phyloP scores from a whole-genome alignment of 2,888 invertebrate genomes.

The Zhuqinia jingwanae region DNA sequence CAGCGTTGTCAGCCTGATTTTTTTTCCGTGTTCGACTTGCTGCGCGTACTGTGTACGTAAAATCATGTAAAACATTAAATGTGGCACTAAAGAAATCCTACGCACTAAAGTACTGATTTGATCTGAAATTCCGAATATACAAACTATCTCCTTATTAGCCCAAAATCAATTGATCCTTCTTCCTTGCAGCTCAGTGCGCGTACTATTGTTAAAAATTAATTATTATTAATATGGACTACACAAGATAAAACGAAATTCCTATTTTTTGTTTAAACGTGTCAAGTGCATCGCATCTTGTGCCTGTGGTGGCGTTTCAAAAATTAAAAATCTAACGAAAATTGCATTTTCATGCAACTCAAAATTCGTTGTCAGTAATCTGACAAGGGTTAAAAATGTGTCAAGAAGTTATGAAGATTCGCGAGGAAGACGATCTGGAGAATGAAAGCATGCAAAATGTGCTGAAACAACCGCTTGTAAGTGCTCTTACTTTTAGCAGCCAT shows the following conservation, averaged over 20 bases:
- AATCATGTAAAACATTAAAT: constrained; percentile 29
- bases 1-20: constrained; percentile 34
- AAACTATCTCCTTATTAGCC: background rate
- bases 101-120: no score
- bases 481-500: no score
- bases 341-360: background rate
- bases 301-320: no score
- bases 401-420: constrained; percentile 60
- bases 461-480: constrained; percentile 64
- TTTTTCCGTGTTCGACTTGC: constrained; percentile 59
- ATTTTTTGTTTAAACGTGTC: no score
- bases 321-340: background rate
- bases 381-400: constrained; percentile 56
- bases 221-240: no score
- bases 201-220: no score
- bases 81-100: background rate
- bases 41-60: constrained; percentile 13
- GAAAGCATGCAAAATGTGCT: constrained; percentile 69
- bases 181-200: no score
- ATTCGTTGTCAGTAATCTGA: background rate
- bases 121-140: no score
- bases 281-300: no score
- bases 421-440: constrained; percentile 62
- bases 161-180: background rate
- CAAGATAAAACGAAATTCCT: no score